phyloP scores from a whole-genome alignment of 37 sponge, comb jelly and placozoan genomes.

The Chondrilla cf. caribensis region DNA sequence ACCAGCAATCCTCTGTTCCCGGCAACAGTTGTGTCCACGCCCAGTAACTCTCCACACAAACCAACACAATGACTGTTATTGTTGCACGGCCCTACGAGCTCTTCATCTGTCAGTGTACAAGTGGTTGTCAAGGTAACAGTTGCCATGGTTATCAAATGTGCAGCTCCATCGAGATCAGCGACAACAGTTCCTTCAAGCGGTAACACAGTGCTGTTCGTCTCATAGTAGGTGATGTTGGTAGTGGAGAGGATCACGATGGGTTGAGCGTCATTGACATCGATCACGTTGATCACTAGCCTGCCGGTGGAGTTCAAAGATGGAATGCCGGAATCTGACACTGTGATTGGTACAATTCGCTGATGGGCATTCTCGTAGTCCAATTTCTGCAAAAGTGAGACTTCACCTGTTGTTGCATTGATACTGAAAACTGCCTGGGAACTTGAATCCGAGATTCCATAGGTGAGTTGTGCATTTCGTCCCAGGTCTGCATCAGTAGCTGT shows the following conservation, averaged over 20 bases:
- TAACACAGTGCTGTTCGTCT: not conserved
- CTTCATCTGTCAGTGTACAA: not conserved
- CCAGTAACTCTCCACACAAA: constrained; percentile 31
- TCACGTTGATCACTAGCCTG: not conserved
- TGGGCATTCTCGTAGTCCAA: not conserved
- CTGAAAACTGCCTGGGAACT: not conserved
- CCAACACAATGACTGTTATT: not conserved
- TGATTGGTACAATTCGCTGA: not conserved
- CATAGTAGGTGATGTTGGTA: not conserved
- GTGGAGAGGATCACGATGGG: not conserved
- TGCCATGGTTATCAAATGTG: not conserved
- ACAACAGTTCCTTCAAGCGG: constrained; percentile 1
- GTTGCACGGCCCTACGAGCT: not conserved
- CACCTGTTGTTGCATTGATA: not conserved
- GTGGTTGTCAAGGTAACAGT: not conserved
- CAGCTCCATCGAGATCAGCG: constrained; percentile 29
- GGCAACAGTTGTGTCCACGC: not conserved
- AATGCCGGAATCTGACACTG: not conserved
- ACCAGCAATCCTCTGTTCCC: not conserved
- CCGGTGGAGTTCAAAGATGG: not conserved
- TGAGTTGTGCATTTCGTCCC: constrained; percentile 14
- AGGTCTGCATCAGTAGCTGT: not conserved
- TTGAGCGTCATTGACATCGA: not conserved
- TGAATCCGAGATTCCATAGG: not conserved
- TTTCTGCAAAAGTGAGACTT: not conserved